These are phyloP conservation scores for Eulemur albifrons DNA, from an alignment of 2,797 vertebrate genomes.

Conservation along the genomic window DNA sequence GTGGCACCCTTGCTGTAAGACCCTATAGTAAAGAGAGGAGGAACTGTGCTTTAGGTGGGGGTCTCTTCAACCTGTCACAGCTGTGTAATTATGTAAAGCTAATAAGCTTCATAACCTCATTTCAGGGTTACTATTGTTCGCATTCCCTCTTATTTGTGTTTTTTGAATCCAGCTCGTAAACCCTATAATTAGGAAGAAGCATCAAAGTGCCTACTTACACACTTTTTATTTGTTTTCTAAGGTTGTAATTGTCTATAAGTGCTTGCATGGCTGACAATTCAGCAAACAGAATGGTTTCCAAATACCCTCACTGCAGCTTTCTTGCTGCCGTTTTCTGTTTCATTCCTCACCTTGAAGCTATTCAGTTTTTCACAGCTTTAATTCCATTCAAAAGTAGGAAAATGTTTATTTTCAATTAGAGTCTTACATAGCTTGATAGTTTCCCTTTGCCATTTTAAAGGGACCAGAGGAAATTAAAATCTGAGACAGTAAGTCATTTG, in stretches of 20 bases:
- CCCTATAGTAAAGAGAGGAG: neutral
- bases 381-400: conserved; percentile 68
- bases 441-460: conserved; percentile 58
- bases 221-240: conserved; percentile 76
- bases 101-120: conserved; percentile 58
- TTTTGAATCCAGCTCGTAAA: conserved; percentile 66
- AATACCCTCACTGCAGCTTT: neutral
- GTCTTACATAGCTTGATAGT: conserved; percentile 44
- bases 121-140: conserved; percentile 58
- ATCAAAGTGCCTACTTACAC: conserved; percentile 74
- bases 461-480: conserved; percentile 49
- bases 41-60: neutral
- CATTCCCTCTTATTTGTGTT: conserved; percentile 51
- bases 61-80: conserved; percentile 31
- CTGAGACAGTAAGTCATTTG: conserved; percentile 56
- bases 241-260: conserved; percentile 64
- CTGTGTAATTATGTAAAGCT: conserved; percentile 48
- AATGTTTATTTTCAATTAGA: conserved; percentile 67
- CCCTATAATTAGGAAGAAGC: conserved; percentile 71
- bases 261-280: conserved; percentile 68
- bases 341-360: conserved; percentile 61
- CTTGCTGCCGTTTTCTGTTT: conserved; percentile 39
- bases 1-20: neutral
- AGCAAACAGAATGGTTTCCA: conserved; percentile 59
- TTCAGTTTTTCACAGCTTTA: conserved; percentile 59